A percentile compares a stretch with the other conserved stretches of the same genome.
Evolutionary conservation across 2,888 invertebrate genomes (phyloP).

Genomic region (Nemotelus nigrinus): DNA sequence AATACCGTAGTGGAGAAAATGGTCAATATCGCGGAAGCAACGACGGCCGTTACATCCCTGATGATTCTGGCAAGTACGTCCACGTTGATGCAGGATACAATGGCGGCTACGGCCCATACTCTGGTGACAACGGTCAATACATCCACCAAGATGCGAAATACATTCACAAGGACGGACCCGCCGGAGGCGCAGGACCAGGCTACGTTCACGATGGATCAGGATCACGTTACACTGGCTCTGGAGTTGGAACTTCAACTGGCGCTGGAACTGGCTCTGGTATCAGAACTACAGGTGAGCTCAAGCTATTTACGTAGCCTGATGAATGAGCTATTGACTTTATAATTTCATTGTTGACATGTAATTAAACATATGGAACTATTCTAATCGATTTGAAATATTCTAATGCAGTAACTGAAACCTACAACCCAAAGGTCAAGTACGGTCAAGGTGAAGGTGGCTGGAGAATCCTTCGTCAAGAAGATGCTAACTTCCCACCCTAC

Average conservation of each 20-base stretch:
- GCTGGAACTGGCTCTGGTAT: background rate
- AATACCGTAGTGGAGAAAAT: slow-evolving; percentile 56
- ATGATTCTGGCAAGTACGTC: slow-evolving; percentile 68
- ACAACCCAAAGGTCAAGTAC: slow-evolving; percentile 47
- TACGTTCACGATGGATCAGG: slow-evolving; percentile 58
- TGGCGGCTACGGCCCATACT: slow-evolving; percentile 62
- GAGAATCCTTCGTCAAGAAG: slow-evolving; percentile 61
- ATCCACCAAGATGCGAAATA: slow-evolving; percentile 45
- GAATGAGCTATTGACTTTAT: too few species aligned
- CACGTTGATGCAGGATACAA: slow-evolving; percentile 67
- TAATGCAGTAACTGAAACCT: slow-evolving; percentile 7
- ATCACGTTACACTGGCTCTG: slow-evolving; percentile 49
- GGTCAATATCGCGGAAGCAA: slow-evolving; percentile 66
- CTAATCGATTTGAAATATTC: too few species aligned
- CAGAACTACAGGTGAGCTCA: too few species aligned
- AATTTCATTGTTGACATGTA: too few species aligned
- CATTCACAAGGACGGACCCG: slow-evolving; percentile 46
- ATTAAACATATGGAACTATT: too few species aligned
- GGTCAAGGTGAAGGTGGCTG: slow-evolving; percentile 57
- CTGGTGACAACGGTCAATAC: slow-evolving; percentile 43
- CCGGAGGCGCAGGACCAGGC: slow-evolving; percentile 52
- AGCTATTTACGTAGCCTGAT: too few species aligned
- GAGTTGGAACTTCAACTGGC: slow-evolving; percentile 38
- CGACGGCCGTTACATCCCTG: slow-evolving; percentile 68
- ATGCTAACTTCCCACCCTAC: slow-evolving; percentile 58